These are phyloP conservation scores for Nemoura dubitans DNA, from an alignment of 2,888 invertebrate species.

Conservation along the genomic window DNA sequence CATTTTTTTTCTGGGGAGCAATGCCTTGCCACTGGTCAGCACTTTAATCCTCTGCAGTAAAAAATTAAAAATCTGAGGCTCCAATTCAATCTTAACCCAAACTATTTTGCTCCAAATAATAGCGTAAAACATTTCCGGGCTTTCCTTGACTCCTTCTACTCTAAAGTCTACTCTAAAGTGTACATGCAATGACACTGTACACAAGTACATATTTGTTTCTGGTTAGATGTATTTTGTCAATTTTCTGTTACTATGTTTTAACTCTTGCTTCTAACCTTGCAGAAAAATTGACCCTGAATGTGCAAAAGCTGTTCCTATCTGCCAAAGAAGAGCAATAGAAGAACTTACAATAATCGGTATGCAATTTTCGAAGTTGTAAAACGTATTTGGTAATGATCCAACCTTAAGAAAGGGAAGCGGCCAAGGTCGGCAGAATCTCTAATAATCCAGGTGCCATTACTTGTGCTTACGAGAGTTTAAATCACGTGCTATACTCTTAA, in stretches of 20 bases:
- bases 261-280: slow-evolving; percentile 56
- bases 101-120: too few species aligned
- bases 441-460: neutral
- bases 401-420: neutral
- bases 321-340: slow-evolving; percentile 74
- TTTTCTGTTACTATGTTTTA: neutral
- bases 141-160: too few species aligned
- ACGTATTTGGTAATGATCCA: neutral
- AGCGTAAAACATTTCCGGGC: too few species aligned
- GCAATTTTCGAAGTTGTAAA: too few species aligned
- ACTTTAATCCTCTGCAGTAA: too few species aligned
- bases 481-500: neutral
- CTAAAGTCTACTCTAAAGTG: too few species aligned
- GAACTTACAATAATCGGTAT: neutral
- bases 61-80: too few species aligned
- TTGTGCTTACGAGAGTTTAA: neutral
- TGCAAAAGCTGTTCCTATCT: slow-evolving; percentile 79
- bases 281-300: slow-evolving; percentile 69
- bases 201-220: too few species aligned
- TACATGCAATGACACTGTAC: too few species aligned
- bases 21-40: too few species aligned
- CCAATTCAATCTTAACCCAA: too few species aligned
- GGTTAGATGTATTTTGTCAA: neutral
- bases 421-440: neutral
- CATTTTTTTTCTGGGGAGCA: too few species aligned